A percentile compares a stretch with the other conserved stretches of the same genome.
Conservation (phyloP, 2,888 invertebrate species). For the Drosophila barbarae region DNA sequence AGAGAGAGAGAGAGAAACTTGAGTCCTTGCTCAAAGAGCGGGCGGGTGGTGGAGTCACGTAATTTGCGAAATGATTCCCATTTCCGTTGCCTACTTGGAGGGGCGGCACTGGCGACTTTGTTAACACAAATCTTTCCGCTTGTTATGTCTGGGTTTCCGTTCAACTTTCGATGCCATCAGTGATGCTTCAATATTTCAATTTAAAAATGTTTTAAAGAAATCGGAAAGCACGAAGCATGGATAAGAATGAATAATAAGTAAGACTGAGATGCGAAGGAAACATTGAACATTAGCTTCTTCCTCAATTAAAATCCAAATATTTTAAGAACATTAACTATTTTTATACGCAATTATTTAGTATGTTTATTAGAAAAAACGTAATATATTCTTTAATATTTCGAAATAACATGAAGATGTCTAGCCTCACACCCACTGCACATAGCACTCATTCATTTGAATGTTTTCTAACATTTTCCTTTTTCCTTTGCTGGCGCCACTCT, state of each 20-base stretch:
- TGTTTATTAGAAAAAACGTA: too few species aligned
- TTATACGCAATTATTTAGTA: too few species aligned
- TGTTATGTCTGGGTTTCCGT: conserved; percentile 69
- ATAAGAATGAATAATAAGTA: background rate
- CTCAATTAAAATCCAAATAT: background rate
- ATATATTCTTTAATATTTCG: too few species aligned
- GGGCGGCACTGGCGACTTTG: conserved; percentile 50
- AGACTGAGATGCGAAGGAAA: background rate
- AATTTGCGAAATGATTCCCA: conserved; percentile 67
- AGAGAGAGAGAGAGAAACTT: background rate
- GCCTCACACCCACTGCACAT: too few species aligned
- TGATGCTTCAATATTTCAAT: conserved; percentile 2
- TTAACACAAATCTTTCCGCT: conserved; percentile 73
- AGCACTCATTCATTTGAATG: conserved; percentile 31
- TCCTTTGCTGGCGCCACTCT: conserved; percentile 35
- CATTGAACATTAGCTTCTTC: background rate
- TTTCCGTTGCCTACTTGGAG: conserved; percentile 62
- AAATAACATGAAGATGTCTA: background rate
- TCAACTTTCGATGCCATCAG: conserved; percentile 48
- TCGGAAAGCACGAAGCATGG: background rate
- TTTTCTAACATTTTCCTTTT: conserved; percentile 57
- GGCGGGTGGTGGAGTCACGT: conserved; percentile 52
- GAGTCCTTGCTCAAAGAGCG: background rate
- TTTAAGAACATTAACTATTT: background rate
- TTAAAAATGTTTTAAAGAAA: background rate